Evolutionary conservation across 2,113 vertebrate genomes (phyloP).

Genomic region (Syrrhaptes paradoxus): DNA sequence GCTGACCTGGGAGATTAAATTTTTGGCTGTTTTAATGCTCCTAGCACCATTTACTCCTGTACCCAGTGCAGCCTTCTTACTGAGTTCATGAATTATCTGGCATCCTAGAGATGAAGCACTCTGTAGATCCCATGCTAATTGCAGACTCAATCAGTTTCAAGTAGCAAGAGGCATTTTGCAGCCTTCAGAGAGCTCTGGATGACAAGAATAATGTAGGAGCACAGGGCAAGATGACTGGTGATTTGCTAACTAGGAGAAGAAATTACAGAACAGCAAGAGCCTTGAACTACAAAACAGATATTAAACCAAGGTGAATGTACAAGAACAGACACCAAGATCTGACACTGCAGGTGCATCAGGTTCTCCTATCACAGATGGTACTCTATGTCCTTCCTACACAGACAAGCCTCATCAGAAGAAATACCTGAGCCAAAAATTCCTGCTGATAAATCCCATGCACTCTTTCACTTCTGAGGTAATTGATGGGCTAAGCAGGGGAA

Average conservation of each 20-base stretch:
- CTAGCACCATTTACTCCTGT: not conserved
- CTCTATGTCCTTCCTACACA: not conserved
- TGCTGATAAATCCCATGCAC: not conserved
- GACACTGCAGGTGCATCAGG: not conserved
- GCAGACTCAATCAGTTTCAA: not conserved
- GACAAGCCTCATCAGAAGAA: not conserved
- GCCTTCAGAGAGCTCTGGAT: not conserved
- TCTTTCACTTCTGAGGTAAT: not conserved
- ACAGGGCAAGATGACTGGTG: not conserved
- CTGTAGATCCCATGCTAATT: not conserved
- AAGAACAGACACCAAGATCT: not conserved
- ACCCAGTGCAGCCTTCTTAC: not conserved
- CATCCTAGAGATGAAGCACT: not conserved
- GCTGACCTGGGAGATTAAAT: not conserved
- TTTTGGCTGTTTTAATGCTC: not conserved
- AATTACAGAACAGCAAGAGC: not conserved
- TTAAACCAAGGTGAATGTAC: not conserved
- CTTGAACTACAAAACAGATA: not conserved
- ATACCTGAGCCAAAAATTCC: not conserved
- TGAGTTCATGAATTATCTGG: not conserved
- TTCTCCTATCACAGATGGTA: not conserved
- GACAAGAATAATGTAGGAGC: not conserved
- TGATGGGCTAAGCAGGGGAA: not conserved
- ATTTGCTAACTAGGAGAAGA: not conserved
- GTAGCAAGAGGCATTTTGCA: not conserved